Percentiles rank a stretch among this genome's conserved stretches.
phyloP scores from a whole-genome alignment of 2,797 vertebrate species.

The Sphenodon punctatus region DNA sequence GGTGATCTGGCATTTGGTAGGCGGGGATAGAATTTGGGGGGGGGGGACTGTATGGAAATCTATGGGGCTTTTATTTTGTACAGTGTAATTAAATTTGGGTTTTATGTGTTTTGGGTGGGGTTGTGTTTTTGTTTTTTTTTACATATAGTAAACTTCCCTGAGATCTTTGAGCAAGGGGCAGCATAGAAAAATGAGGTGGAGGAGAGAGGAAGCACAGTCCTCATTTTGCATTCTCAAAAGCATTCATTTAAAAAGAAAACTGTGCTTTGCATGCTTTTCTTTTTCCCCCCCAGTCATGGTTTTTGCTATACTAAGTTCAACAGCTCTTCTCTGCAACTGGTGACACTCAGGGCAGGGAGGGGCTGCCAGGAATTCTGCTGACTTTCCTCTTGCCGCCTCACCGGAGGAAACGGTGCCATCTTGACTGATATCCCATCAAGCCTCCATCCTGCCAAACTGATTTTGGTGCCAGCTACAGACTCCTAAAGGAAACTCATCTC shows the following conservation, averaged over 20 bases:
- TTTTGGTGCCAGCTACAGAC: neutral
- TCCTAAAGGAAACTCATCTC: slow-evolving; percentile 1
- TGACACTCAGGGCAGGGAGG: neutral
- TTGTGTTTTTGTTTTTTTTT: no score
- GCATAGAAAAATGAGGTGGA: no score
- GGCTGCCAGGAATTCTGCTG: neutral
- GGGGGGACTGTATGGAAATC: no score
- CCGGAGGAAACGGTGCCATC: neutral
- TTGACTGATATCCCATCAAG: neutral
- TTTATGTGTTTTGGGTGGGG: no score
- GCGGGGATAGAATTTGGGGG: no score
- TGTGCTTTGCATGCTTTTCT: neutral
- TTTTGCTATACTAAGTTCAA: neutral
- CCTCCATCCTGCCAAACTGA: neutral
- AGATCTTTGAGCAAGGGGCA: no score
- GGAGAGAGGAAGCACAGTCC: no score
- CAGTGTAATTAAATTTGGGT: no score
- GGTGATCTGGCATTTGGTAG: no score
- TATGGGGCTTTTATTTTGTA: no score
- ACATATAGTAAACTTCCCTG: no score
- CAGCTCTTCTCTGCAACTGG: neutral
- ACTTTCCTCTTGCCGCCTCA: neutral
- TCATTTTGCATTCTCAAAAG: no score
- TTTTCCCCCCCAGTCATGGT: neutral
- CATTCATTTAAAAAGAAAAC: slow-evolving; percentile 16